Evolutionary conservation across 2,113 vertebrate species (phyloP).

Genomic region (Menura novaehollandiae): DNA sequence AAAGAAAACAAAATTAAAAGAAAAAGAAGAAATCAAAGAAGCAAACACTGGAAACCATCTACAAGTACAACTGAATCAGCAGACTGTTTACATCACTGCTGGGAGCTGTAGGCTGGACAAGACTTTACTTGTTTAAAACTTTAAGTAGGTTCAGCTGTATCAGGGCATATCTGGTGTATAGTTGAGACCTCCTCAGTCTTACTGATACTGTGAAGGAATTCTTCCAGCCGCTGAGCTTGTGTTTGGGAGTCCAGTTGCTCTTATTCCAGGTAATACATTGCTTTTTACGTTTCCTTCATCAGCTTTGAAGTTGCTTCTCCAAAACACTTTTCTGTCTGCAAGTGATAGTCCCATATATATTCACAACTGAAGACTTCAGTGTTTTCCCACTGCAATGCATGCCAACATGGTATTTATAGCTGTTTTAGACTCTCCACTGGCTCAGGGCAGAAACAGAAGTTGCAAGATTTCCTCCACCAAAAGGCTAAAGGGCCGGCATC

Average conservation of each 20-base stretch:
- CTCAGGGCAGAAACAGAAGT: neutral
- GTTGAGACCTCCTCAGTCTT: neutral
- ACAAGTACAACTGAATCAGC: neutral
- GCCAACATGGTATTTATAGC: neutral
- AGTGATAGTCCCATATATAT: neutral
- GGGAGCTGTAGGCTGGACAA: neutral
- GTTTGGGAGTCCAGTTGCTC: neutral
- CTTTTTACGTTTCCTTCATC: neutral
- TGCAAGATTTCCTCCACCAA: neutral
- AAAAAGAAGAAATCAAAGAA: neutral
- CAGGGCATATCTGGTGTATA: neutral
- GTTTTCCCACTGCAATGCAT: neutral
- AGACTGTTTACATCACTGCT: neutral
- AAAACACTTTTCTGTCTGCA: neutral
- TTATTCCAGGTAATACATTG: neutral
- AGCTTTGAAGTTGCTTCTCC: neutral
- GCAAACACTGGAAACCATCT: neutral
- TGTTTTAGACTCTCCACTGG: neutral
- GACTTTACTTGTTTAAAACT: slow-evolving; percentile 8
- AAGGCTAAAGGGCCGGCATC: neutral
- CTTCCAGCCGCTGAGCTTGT: neutral
- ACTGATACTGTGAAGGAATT: neutral
- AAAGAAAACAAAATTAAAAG: neutral
- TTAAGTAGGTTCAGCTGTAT: neutral
- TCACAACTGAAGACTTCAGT: neutral